Percentiles rank a stretch among this genome's conserved stretches.
Conservation (phyloP, 2,797 vertebrate species). For the Semotilus atromaculatus region DNA sequence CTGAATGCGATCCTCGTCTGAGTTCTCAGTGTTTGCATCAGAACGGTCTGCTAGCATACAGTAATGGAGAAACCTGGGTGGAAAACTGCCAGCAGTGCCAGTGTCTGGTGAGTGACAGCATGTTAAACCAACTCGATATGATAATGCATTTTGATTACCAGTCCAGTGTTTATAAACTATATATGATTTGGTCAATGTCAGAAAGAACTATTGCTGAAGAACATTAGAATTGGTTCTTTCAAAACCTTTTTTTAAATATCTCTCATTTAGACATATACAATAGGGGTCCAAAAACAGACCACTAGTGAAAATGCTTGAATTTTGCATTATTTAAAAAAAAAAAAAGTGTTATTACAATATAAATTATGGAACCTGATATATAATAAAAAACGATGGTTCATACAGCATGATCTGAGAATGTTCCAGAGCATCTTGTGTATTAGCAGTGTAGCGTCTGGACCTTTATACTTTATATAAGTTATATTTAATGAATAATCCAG, state of each 20-base stretch:
- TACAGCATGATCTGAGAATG: not conserved
- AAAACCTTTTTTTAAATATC: not conserved
- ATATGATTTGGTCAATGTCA: not conserved
- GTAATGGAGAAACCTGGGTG: slow-evolving; percentile 87
- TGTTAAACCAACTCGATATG: not conserved
- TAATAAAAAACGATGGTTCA: not conserved
- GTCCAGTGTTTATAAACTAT: not conserved
- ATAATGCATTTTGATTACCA: slow-evolving; percentile 5
- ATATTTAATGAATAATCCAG: too few relatives aligned
- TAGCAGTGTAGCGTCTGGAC: too few relatives aligned
- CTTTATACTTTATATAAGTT: too few relatives aligned
- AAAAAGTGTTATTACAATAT: too few relatives aligned
- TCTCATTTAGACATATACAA: not conserved
- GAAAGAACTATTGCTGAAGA: not conserved
- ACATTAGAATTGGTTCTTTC: not conserved
- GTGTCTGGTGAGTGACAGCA: slow-evolving; percentile 80
- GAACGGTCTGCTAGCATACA: slow-evolving; percentile 83
- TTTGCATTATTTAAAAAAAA: not conserved
- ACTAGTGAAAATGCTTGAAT: not conserved
- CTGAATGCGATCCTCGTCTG: slow-evolving; percentile 86
- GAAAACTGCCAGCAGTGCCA: slow-evolving; percentile 87
- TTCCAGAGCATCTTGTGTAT: not conserved
- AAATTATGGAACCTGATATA: not conserved
- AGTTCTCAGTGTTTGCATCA: slow-evolving; percentile 87
- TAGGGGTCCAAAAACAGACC: not conserved